Evolutionary conservation across 1,140 invertebrate genomes (phyloP).

Genomic region (Stegodyphus mimosarum): DNA sequence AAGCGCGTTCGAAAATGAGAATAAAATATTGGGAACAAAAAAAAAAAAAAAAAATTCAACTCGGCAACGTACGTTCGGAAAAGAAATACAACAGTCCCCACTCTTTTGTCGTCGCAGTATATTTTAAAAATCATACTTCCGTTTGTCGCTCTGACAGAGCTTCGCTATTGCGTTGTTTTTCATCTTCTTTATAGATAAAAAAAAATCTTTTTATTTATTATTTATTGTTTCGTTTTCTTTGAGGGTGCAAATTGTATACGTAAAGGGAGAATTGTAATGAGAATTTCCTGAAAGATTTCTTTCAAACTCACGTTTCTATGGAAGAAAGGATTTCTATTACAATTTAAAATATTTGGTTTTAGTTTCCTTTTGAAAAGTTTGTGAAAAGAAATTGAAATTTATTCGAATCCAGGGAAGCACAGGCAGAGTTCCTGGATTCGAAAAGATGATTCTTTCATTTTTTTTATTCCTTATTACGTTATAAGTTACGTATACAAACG

Average conservation of each 20-base stretch:
- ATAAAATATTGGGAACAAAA: too few species aligned
- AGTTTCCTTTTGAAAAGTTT: conserved; percentile 17
- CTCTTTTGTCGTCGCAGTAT: too few species aligned
- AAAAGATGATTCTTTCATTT: background rate
- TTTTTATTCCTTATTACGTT: background rate
- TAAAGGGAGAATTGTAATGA: too few species aligned
- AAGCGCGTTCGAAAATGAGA: too few species aligned
- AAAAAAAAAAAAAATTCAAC: too few species aligned
- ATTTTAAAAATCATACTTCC: conserved; percentile 6
- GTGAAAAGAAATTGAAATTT: conserved; percentile 25
- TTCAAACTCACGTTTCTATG: too few species aligned
- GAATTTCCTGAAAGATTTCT: too few species aligned
- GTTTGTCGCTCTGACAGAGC: background rate
- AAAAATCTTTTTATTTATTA: too few species aligned
- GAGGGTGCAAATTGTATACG: too few species aligned
- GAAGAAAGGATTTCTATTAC: conserved; percentile 9
- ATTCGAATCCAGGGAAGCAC: conserved; percentile 9
- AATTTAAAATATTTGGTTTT: conserved; percentile 19
- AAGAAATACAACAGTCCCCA: background rate
- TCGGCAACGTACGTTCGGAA: too few species aligned
- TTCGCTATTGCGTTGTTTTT: background rate
- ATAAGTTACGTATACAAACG: background rate
- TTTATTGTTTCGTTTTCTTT: too few species aligned
- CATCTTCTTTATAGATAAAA: background rate
- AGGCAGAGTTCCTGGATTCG: background rate